Evolutionary conservation across 2,888 invertebrate species (phyloP).

Genomic region (Orthonevra nobilis): DNA sequence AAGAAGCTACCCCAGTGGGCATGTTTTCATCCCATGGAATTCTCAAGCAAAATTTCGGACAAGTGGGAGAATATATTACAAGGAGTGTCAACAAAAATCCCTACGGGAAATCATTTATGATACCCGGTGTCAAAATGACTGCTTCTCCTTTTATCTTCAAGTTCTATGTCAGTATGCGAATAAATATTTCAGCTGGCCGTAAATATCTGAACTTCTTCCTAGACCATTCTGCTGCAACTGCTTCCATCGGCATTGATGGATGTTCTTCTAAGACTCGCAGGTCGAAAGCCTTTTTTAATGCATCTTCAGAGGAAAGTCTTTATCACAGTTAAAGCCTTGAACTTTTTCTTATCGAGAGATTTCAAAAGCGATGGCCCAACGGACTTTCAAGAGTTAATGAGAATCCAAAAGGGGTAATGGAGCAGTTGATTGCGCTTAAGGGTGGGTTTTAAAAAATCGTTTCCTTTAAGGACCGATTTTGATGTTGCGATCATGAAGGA

Average conservation of each 20-base stretch:
- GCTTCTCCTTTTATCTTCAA: not conserved
- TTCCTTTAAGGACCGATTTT: constrained; percentile 46
- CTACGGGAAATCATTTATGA: constrained; percentile 33
- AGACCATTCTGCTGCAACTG: constrained; percentile 73
- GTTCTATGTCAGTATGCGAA: constrained; percentile 21
- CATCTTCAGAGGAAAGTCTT: constrained; percentile 71
- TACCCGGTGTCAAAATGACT: constrained; percentile 32
- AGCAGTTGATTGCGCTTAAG: too few species aligned
- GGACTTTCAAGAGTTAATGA: constrained; percentile 43
- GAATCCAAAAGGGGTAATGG: constrained; percentile 71
- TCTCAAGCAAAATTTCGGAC: constrained; percentile 5
- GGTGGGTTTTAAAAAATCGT: too few species aligned
- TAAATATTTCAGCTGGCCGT: too few species aligned
- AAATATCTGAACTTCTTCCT: too few species aligned
- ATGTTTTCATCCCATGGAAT: too few species aligned
- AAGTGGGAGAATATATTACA: not conserved
- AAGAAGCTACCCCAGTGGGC: constrained; percentile 29
- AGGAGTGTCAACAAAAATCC: not conserved
- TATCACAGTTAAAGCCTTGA: constrained; percentile 72
- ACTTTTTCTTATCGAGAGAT: constrained; percentile 74
- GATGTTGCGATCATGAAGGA: too few species aligned
- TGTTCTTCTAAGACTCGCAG: constrained; percentile 66
- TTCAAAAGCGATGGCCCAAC: constrained; percentile 73
- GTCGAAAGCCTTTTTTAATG: constrained; percentile 73
- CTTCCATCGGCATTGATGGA: constrained; percentile 73